Conservation (phyloP, 2,888 invertebrate genomes). For the Pyralis farinalis region DNA sequence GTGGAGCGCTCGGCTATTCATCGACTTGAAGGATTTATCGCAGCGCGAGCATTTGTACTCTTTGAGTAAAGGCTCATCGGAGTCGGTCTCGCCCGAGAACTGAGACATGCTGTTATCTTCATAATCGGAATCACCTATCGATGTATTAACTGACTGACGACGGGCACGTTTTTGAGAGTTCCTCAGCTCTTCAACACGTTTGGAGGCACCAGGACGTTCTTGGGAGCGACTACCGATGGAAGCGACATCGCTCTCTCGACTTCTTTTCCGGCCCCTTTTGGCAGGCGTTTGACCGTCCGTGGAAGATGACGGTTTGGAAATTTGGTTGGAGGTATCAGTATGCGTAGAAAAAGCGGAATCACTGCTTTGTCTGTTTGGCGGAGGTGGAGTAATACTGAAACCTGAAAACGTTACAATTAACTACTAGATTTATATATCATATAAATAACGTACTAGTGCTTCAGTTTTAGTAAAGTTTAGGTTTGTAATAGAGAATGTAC, state of each 20-base stretch:
- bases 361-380: conserved; percentile 66
- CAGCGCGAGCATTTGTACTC: conserved; percentile 51
- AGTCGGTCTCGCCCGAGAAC: conserved; percentile 58
- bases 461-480: too few species aligned
- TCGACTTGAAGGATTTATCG: conserved; percentile 40
- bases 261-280: conserved; percentile 50
- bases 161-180: conserved; percentile 45
- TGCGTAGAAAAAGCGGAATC: conserved; percentile 72
- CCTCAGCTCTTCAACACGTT: conserved; percentile 58
- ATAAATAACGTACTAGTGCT: too few species aligned
- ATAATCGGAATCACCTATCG: conserved; percentile 55
- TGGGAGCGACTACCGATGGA: conserved; percentile 51
- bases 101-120: conserved; percentile 51
- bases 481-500: too few species aligned
- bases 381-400: conserved; percentile 54
- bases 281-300: conserved; percentile 43
- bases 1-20: conserved; percentile 40
- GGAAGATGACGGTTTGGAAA: conserved; percentile 41
- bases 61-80: conserved; percentile 52
- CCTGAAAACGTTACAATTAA: conserved; percentile 34
- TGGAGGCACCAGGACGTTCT: conserved; percentile 48
- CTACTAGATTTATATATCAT: too few species aligned
- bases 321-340: conserved; percentile 57
- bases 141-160: conserved; percentile 30
- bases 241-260: conserved; percentile 55